Evolutionary conservation across 2,113 vertebrate genomes (phyloP).

Genomic region (Thryonomys swinderianus): DNA sequence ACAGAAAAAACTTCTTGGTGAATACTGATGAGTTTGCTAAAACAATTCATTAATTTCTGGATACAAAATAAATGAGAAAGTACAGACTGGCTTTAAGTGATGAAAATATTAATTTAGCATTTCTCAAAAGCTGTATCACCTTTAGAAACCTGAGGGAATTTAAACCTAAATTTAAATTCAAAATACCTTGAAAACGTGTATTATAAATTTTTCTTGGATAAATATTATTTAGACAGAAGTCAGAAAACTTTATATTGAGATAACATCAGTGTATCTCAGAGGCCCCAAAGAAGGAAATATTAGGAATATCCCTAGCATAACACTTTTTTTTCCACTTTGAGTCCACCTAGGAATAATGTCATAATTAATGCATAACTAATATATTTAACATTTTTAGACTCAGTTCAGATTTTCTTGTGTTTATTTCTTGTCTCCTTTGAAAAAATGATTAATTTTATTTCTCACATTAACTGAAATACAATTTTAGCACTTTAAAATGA

Average conservation of each 20-base stretch:
- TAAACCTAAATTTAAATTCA: neutral
- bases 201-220: neutral
- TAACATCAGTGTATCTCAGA: neutral
- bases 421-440: neutral
- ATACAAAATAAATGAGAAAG: neutral
- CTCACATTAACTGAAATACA: neutral
- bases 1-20: neutral
- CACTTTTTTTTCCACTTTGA: conserved; percentile 4
- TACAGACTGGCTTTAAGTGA: neutral
- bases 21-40: conserved; percentile 10
- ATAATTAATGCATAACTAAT: neutral
- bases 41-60: neutral
- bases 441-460: conserved; percentile 45
- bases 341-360: neutral
- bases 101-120: neutral
- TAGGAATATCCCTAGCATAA: neutral
- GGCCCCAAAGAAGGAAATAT: neutral
- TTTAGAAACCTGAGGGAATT: neutral
- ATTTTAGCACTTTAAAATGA: neutral
- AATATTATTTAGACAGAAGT: neutral
- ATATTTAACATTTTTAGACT: conserved; percentile 19
- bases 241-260: neutral
- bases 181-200: neutral
- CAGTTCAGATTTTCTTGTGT: neutral
- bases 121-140: neutral